phyloP scores from a whole-genome alignment of 2,113 vertebrate species.

The Burhinus oedicnemus region DNA sequence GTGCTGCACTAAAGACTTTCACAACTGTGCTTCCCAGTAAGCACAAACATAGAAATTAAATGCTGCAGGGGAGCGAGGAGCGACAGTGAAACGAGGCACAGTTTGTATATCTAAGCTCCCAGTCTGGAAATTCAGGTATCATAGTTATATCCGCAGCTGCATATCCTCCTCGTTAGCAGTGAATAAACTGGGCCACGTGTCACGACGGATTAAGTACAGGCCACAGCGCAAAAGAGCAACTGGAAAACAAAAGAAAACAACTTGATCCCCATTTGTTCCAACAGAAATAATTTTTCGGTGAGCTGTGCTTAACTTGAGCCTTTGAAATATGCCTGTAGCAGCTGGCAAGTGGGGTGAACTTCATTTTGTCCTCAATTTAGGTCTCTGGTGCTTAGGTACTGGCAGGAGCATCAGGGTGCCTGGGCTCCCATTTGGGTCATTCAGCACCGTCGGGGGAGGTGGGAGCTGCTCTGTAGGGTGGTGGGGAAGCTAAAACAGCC shows the following conservation, averaged over 20 bases:
- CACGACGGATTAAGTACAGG: conserved; percentile 17
- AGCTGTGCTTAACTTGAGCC: background rate
- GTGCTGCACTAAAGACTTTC: background rate
- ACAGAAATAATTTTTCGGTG: background rate
- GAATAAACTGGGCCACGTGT: conserved; percentile 18
- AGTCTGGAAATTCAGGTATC: background rate
- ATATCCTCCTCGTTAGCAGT: background rate
- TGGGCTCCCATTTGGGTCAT: background rate
- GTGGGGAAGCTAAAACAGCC: background rate
- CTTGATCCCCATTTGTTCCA: background rate
- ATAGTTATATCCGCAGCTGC: background rate
- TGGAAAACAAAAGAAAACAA: conserved; percentile 6
- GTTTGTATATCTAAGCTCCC: background rate
- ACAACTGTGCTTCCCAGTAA: background rate
- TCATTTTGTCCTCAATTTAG: background rate
- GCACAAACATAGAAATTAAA: background rate
- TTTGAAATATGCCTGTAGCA: background rate
- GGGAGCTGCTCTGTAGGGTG: background rate
- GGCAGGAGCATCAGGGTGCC: too few species aligned
- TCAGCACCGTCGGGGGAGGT: fast-evolving
- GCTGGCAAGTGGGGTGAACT: background rate
- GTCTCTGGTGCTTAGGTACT: background rate
- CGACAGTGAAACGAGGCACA: fast-evolving
- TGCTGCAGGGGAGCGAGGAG: background rate
- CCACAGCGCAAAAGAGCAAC: background rate